Evolutionary conservation across 1,140 invertebrate genomes (phyloP), one percentile per base, ranked within the genome.

Genomic region (Drosophila quadrilineata): DNA sequence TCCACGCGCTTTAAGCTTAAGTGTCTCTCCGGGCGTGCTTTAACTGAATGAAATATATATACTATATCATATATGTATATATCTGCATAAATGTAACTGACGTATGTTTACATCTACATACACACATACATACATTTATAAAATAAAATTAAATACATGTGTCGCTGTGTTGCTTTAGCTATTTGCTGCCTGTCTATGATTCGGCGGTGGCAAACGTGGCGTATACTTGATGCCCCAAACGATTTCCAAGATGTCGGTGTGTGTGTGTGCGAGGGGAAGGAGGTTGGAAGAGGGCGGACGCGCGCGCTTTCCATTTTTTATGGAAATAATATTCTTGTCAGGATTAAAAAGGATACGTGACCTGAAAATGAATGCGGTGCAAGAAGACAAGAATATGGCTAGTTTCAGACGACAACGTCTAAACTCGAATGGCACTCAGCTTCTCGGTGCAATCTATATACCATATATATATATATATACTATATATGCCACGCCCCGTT

Each of bases 291-390:
- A 33, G 49, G 40, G 29, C 6, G 16, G 16, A 40, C 29, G 46
- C 63, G 24, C 22, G 40, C 31, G 24, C 68, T 65, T 72, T 28
- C 53, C 50, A 59, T 66, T 64, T 87, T 87, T 88, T 80, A 87
- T 88, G 85, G 85, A 88, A 85, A 87, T 84, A 80, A 88, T 88
- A 88, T 88, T 88, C 85, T 87, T 88, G 85, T 88, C 85, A 88
- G 85, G 85, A 88, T 88, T 88, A 87, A 88, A 88, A 88, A 85
- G 77, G 65, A 76, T 71, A 88, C 85, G 85, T 88, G 85, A 87
- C 72, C 77, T 38, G 85, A 84, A 88, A 85, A 71, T 72, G 59
- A 85, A 70, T 76, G 67, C 58, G 69, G 67, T 74, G 77, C 82
- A 54, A n/a, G n/a, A n/a, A n/a, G n/a, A n/a, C 26, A 52, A 41